Conservation (phyloP, 2,113 vertebrate species). For the Anguilla rostrata region DNA sequence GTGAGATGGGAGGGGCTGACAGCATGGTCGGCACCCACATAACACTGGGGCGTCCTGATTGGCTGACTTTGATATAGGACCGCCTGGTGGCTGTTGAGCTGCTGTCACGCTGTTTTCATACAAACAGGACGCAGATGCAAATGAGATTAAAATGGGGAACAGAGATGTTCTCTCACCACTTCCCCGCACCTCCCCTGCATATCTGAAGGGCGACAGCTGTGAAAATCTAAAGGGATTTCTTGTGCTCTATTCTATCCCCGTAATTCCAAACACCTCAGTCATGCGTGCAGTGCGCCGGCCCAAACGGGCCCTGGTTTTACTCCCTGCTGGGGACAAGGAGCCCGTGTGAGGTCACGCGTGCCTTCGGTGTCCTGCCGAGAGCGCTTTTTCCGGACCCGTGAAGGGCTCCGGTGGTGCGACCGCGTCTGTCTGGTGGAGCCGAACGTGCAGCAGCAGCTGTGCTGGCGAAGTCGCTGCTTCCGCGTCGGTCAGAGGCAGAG, state of each 20-base stretch:
- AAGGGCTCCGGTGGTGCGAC: neutral
- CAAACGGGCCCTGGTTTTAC: neutral
- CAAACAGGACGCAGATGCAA: constrained; percentile 25
- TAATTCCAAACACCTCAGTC: neutral
- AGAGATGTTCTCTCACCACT: constrained; percentile 11
- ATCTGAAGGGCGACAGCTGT: constrained; percentile 20
- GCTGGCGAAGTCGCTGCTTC: neutral
- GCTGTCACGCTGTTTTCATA: neutral
- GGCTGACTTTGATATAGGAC: neutral
- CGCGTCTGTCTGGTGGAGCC: neutral
- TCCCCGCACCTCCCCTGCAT: neutral
- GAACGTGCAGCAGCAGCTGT: neutral
- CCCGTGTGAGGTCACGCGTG: neutral
- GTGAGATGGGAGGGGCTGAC: neutral
- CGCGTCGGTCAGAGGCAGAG: neutral
- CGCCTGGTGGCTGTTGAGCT: neutral
- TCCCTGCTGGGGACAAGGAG: neutral
- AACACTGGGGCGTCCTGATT: neutral
- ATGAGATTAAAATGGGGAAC: constrained; percentile 12
- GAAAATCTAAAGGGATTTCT: neutral
- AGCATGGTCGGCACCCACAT: neutral
- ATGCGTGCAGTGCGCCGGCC: neutral
- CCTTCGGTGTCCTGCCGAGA: neutral
- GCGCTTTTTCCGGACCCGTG: neutral
- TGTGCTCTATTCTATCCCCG: neutral